Base-by-base conservation (phyloP, 2,797 vertebrate species). In the Tragelaphus eurycerus region DNA sequence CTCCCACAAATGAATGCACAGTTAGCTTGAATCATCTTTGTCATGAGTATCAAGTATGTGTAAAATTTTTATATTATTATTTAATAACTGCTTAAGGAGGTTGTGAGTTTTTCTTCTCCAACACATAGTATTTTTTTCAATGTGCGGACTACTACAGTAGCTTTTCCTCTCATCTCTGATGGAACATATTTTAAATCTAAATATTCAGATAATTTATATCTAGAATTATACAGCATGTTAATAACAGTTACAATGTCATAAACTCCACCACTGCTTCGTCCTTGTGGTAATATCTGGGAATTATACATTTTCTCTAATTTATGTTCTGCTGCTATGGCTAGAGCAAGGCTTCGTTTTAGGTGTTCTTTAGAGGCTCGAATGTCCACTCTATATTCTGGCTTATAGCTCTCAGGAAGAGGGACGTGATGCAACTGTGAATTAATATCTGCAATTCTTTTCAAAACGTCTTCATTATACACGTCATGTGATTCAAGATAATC, bases 1-100 rank as follows among this genome's bases (percentile, higher is more conserved):
- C 82, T 93, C 48, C 38, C 50, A n/a, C 25, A 23, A 86, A 87
- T 19, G 25, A 93, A 89, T 52, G 55, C 74, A 82, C 55, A 74
- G 71, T 78, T 96, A 52, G 62, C 74, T 95, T 79, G 84, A 87
- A 82, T 93, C 38, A 86, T 6, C 19, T 23, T 96, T 95, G 46
- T 97, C 71, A 89, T 52, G 88, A 87, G 55, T 54, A 94, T 95
- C 78, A 97, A 97, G 94, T 83, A 97, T 59, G n/a, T 88, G 95
- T 95, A 98, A 90, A 23, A 98, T 96, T 95, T 97, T 96, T 67
- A 95, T 95, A 92, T 98, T 98, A 81, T 98, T 96, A 60, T 94
- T 97, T 96, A 97, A 50, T 91, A 98, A 89, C 81, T 92, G 96
- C 86, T 81, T 98, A 90, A 97, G 87, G 50, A 97, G 90, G 29